Conservation (phyloP, 2,797 vertebrate species). For the Dromococcyx pavoninus region DNA sequence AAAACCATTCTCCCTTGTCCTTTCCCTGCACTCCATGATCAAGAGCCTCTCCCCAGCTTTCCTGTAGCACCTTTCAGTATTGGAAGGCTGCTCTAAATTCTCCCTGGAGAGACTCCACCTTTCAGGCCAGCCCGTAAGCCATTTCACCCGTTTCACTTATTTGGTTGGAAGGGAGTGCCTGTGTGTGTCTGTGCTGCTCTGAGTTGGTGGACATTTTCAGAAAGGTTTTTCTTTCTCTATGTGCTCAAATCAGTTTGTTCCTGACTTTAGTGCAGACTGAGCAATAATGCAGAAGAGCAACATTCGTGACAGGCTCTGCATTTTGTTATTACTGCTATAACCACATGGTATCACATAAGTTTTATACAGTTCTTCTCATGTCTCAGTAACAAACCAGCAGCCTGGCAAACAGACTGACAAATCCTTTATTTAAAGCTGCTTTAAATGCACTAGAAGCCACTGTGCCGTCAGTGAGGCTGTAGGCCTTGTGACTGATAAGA, state of each 20-base stretch:
- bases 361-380: background rate
- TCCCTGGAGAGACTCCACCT: too few relatives aligned
- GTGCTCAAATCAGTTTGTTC: background rate
- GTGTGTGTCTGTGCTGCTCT: background rate
- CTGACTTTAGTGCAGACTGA: background rate
- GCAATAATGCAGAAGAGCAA: background rate
- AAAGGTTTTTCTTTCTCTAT: background rate
- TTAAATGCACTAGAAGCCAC: background rate
- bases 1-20: too few relatives aligned
- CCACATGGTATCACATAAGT: accelerated
- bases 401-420: background rate
- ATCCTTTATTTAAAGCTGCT: background rate
- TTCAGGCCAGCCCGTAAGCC: background rate
- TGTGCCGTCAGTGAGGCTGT: background rate
- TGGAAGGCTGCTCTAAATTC: too few relatives aligned
- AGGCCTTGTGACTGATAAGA: background rate
- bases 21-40: too few relatives aligned
- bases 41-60: too few relatives aligned
- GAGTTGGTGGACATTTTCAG: background rate
- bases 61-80: too few relatives aligned
- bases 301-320: background rate
- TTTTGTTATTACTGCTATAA: background rate
- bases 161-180: background rate
- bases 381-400: background rate
- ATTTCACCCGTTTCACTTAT: background rate